These are phyloP conservation scores for Panulirus ornatus DNA, from an alignment of 1,140 invertebrate species.

Conservation along the genomic window DNA sequence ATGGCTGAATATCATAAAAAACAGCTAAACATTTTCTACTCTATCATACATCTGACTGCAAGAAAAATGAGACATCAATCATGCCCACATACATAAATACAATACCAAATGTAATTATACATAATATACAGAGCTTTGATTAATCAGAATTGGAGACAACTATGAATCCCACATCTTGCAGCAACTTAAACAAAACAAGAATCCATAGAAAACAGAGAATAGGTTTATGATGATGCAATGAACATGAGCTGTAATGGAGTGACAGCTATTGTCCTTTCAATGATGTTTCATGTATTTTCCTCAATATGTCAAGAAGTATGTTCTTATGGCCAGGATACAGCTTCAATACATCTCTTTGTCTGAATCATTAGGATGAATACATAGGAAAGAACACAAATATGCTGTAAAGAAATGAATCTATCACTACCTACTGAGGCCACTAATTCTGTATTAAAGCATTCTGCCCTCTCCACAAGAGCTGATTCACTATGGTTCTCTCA, in stretches of 20 bases:
- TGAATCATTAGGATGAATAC: no score
- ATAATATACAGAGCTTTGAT: no score
- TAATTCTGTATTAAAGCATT: no score
- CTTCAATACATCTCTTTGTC: no score
- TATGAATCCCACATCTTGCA: neutral
- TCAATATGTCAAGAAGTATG: neutral
- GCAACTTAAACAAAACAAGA: no score
- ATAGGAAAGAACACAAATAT: no score
- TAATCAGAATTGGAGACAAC: neutral
- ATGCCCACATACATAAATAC: slow-evolving; percentile 2
- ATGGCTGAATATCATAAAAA: neutral
- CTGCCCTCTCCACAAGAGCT: no score
- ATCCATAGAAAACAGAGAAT: neutral
- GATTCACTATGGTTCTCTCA: no score
- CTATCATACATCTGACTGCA: neutral
- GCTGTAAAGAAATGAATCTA: no score
- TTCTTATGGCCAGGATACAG: no score
- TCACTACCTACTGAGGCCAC: no score
- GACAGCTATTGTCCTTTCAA: neutral
- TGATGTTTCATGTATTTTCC: neutral
- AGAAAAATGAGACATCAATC: neutral
- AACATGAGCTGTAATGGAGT: neutral
- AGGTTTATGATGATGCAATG: neutral
- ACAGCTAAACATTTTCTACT: neutral
- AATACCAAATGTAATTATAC: neutral